Conservation (phyloP, 2,888 invertebrate genomes). For the Helobdella robusta region DNA sequence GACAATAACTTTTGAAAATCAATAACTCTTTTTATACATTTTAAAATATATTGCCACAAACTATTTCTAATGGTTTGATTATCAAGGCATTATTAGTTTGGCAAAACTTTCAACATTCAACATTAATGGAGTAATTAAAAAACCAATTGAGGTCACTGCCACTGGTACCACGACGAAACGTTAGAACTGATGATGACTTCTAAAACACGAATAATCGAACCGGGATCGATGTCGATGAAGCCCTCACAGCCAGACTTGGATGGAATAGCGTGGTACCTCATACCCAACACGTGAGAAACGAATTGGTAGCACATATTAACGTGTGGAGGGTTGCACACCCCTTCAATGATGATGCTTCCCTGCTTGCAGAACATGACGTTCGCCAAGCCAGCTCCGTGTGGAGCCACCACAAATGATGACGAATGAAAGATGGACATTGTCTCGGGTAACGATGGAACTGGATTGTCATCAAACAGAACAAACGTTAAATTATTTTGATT, state of each 20-base stretch:
- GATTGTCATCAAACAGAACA: slow-evolving; percentile 31
- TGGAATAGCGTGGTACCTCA: slow-evolving; percentile 33
- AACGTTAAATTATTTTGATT: slow-evolving; percentile 25
- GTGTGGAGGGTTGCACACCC: slow-evolving; percentile 36
- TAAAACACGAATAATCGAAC: too few species aligned
- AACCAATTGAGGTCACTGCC: too few species aligned
- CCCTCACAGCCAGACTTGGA: slow-evolving; percentile 32
- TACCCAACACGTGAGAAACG: slow-evolving; percentile 31
- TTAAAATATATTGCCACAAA: too few species aligned
- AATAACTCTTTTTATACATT: too few species aligned
- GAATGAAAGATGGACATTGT: slow-evolving; percentile 32
- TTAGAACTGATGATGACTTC: too few species aligned
- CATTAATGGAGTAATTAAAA: too few species aligned
- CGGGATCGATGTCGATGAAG: slow-evolving; percentile 28
- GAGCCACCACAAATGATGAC: slow-evolving; percentile 33
- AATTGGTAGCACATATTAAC: slow-evolving; percentile 36
- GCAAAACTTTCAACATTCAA: too few species aligned
- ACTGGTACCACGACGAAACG: too few species aligned
- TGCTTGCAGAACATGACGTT: slow-evolving; percentile 32
- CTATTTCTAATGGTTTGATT: too few species aligned
- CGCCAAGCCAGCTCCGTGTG: slow-evolving; percentile 36
- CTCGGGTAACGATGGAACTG: slow-evolving; percentile 28
- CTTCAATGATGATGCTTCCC: slow-evolving; percentile 33
- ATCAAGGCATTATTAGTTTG: too few species aligned
- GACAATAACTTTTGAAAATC: too few species aligned